Evolutionary conservation across 2,888 invertebrate species (phyloP).

Genomic region (Mythimna lalbum): DNA sequence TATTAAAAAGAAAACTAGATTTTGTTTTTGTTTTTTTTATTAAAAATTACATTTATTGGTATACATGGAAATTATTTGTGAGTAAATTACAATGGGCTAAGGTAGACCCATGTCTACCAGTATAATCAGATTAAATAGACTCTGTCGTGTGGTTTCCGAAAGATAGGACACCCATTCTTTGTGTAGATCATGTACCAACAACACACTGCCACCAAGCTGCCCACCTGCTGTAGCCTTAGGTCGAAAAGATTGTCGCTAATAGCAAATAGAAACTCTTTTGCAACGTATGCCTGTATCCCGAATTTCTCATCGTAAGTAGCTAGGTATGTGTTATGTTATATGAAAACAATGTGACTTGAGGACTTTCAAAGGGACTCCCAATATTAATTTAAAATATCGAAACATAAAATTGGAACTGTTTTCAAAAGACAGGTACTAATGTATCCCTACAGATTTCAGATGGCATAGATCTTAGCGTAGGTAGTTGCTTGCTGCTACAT

Average conservation of each 20-base stretch:
- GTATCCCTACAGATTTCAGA: not conserved
- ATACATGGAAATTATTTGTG: constrained; percentile 33
- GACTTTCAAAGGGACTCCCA: not conserved
- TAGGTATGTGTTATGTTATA: too few species aligned
- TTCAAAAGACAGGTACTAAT: not conserved
- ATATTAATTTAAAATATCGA: not conserved
- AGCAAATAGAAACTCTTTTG: too few species aligned
- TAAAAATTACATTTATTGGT: constrained; percentile 43
- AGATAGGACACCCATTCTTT: constrained; percentile 7
- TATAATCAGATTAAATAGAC: constrained; percentile 16
- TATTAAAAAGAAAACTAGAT: constrained; percentile 4
- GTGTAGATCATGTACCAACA: not conserved
- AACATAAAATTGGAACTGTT: not conserved
- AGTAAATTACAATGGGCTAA: constrained; percentile 45
- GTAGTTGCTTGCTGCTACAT: not conserved
- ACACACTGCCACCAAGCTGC: constrained; percentile 6
- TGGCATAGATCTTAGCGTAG: not conserved
- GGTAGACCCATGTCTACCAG: constrained; percentile 31
- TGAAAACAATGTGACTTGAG: too few species aligned
- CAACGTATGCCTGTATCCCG: not conserved
- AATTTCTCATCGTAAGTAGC: not conserved
- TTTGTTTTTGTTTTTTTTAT: constrained; percentile 13
- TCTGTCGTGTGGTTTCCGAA: constrained; percentile 27
- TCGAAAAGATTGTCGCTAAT: too few species aligned
- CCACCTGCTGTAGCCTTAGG: too few species aligned